These are phyloP conservation scores for Pipistrellus pipistrellus DNA, from an alignment of 2,797 vertebrate genomes.

Conservation along the genomic window DNA sequence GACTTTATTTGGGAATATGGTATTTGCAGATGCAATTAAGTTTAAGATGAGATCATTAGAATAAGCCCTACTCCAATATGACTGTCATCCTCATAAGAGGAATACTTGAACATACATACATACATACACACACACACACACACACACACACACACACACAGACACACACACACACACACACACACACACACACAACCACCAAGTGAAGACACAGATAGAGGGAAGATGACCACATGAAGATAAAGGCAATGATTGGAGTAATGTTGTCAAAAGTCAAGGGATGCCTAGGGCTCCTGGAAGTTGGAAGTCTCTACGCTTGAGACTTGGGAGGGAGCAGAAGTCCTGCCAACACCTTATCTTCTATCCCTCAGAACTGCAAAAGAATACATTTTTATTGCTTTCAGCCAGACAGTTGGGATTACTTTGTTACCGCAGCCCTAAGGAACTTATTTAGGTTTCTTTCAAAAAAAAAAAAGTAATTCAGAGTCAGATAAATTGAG, in stretches of 20 bases:
- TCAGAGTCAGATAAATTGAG: neutral
- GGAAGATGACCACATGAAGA: neutral
- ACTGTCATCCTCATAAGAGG: neutral
- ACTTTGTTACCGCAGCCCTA: neutral
- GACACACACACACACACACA: neutral
- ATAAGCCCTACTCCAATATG: neutral
- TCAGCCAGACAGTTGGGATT: neutral
- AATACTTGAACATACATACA: neutral
- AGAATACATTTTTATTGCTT: neutral
- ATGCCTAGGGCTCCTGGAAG: accelerated
- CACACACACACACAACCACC: neutral
- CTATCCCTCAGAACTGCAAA: neutral
- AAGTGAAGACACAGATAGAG: neutral
- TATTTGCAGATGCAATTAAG: neutral
- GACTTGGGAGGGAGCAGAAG: neutral
- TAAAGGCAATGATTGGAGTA: neutral
- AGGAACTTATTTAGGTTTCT: neutral
- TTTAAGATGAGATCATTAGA: neutral
- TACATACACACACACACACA: neutral
- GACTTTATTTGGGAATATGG: neutral
- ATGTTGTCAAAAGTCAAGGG: neutral
- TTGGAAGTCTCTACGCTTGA: neutral
- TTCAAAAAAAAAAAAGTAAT: neutral
- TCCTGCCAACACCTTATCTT: neutral
- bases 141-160: neutral